Evolutionary conservation across 1,140 invertebrate genomes (phyloP), one percentile per base, ranked within the genome.

Genomic region (Delia radicum): DNA sequence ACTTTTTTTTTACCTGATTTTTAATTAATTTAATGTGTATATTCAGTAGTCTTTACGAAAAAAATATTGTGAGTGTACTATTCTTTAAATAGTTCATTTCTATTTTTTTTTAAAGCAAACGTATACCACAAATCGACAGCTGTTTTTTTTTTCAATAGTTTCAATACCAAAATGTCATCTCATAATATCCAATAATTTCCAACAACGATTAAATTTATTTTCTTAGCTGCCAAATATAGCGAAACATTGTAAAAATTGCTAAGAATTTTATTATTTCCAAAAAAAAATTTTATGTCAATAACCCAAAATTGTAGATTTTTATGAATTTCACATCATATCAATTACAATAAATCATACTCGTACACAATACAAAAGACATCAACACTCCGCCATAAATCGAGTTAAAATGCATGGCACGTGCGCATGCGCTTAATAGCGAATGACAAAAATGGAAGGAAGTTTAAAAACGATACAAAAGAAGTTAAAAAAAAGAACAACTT

Each of bases 401-500:
- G 18, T 75, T 21, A 13, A 71, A 71, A 71, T 75, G 65, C 65
- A 29, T 28, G 27, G 74, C 74, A 75, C 67, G 74, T 31, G 46
- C 63, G 15, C 42, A 21, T 46, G 18, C 31, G 42, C 48, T 46
- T 67, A 62, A 21, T 61, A 37, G 21, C 61, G 33, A 67, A 63
- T 21, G 61, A 75, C 74, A 10, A 75, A 75, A 75, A 28, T 24
- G 37, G 42, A 55, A 75, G 46, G 67, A 55, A 71, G 37, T 46
- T 69, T 55, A 21, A 15, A 48, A 48, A 48, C 15, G 42, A 3
- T 5, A n/a, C 15, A n/a, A 55, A 42, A 42, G 48, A 55, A 55
- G n/a, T 55, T 18, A 55, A 55, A 55, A 10, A 6, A 55, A 55
- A n/a, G n/a, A 55, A 55, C 48, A 55, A 2, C 46, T 18, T 48